Evolutionary conservation across 2,797 vertebrate genomes (phyloP).

Genomic region (Manis pentadactyla): DNA sequence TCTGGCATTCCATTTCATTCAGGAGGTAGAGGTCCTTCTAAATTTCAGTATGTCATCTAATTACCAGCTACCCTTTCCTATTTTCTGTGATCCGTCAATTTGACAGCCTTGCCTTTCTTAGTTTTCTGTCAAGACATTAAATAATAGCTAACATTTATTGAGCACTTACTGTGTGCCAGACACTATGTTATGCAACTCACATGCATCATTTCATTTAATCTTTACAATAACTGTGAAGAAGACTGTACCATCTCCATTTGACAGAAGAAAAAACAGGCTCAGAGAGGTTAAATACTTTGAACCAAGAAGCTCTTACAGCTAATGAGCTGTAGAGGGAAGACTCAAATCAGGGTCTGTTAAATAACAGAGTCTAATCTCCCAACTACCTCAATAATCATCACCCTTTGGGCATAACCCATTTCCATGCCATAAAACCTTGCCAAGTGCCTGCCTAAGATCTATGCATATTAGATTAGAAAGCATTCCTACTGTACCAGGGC

Average conservation of each 20-base stretch:
- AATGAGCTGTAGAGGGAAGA: not conserved
- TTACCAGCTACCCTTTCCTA: not conserved
- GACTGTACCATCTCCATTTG: not conserved
- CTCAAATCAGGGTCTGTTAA: not conserved
- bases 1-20: not conserved
- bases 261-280: not conserved
- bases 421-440: not conserved
- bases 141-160: not conserved
- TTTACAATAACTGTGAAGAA: not conserved
- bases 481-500: not conserved
- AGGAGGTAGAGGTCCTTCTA: not conserved
- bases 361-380: not conserved
- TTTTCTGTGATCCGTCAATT: not conserved
- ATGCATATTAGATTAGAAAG: not conserved
- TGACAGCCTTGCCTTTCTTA: not conserved
- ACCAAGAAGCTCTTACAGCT: not conserved
- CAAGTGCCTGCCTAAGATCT: not conserved
- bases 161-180: not conserved
- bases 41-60: not conserved
- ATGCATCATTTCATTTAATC: not conserved
- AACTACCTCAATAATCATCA: not conserved
- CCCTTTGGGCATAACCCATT: not conserved
- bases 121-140: conserved; percentile 37
- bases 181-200: not conserved
- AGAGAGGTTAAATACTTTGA: not conserved